phyloP scores from a whole-genome alignment of 1,140 invertebrate species.

The Drosophila nannoptera region DNA sequence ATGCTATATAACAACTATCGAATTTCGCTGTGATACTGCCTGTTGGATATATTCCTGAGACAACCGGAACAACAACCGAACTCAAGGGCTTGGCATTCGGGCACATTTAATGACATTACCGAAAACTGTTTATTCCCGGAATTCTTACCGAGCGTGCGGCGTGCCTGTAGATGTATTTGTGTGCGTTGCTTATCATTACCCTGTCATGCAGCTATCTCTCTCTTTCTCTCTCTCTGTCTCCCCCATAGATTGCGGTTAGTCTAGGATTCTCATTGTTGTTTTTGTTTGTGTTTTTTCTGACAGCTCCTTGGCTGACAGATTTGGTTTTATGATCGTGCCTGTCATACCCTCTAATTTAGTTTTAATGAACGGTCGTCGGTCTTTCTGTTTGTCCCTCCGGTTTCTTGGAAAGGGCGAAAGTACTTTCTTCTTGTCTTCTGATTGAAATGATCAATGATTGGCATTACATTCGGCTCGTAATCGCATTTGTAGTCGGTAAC shows the following conservation, averaged over 20 bases:
- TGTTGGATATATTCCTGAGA: too few relatives aligned
- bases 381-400: slow-evolving; percentile 27
- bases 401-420: slow-evolving; percentile 45
- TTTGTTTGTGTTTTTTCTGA: neutral
- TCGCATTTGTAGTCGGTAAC: slow-evolving; percentile 8
- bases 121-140: slow-evolving; percentile 25
- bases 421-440: neutral
- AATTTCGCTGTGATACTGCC: too few relatives aligned
- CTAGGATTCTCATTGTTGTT: neutral
- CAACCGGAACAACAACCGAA: too few relatives aligned
- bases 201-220: neutral
- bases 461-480: slow-evolving; percentile 42
- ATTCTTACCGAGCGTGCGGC: slow-evolving; percentile 8
- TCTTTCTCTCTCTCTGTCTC: neutral
- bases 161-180: slow-evolving; percentile 18
- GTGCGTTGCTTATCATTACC: slow-evolving; percentile 5
- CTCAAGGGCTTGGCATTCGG: neutral
- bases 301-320: slow-evolving; percentile 1
- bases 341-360: slow-evolving; percentile 55
- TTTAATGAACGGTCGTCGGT: slow-evolving; percentile 64
- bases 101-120: slow-evolving; percentile 20
- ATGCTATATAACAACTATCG: too few relatives aligned
- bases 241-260: slow-evolving; percentile 6
- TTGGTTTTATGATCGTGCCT: slow-evolving; percentile 13
- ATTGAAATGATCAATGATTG: slow-evolving; percentile 51